Conservation (phyloP, 23 tunicate species). For the Halocynthia aurantium region DNA sequence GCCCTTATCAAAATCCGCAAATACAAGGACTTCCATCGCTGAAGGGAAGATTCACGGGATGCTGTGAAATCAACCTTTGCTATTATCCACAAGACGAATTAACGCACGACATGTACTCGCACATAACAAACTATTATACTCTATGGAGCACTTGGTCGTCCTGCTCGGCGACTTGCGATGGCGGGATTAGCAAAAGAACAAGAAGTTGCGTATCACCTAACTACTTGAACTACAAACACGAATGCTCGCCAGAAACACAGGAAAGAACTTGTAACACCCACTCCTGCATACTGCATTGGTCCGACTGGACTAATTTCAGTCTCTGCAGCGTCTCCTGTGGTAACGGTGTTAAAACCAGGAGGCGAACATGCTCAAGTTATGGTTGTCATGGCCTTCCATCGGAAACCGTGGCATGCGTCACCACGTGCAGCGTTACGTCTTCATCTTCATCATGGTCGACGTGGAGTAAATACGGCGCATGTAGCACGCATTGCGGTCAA, state of each 20-base stretch:
- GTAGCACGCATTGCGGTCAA: too few relatives aligned
- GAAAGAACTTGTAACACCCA: conserved; percentile 2
- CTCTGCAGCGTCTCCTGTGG: too few relatives aligned
- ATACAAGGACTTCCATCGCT: conserved; percentile 54
- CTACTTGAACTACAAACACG: background rate
- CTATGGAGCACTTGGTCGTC: conserved; percentile 39
- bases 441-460: too few relatives aligned
- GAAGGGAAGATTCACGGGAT: conserved; percentile 70
- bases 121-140: conserved; percentile 16
- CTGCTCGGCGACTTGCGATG: conserved; percentile 39
- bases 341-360: too few relatives aligned
- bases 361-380: too few relatives aligned
- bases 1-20: conserved; percentile 37
- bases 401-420: too few relatives aligned
- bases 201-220: conserved; percentile 17
- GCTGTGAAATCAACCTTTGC: conserved; percentile 72
- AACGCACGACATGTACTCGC: conserved; percentile 8
- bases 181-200: conserved; percentile 13
- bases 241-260: conserved; percentile 4
- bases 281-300: background rate
- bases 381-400: too few relatives aligned
- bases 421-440: too few relatives aligned
- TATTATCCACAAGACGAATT: conserved; percentile 33
- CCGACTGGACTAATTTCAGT: too few relatives aligned
- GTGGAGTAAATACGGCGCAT: too few relatives aligned